phyloP scores from a whole-genome alignment of 1,140 invertebrate species.

The Plectrocnemia conspersa region DNA sequence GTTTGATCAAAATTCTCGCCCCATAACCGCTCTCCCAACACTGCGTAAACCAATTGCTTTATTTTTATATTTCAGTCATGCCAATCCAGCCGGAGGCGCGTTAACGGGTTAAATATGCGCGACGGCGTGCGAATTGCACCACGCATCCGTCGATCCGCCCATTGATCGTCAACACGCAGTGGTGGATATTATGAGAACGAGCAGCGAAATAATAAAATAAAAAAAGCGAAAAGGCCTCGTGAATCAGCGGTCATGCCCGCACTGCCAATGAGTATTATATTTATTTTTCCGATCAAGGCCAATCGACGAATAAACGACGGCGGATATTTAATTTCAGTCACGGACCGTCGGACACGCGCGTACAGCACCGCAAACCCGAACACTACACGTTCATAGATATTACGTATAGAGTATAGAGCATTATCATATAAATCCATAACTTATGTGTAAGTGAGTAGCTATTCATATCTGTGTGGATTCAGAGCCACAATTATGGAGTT shows the following conservation, averaged over 20 bases:
- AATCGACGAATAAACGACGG: neutral
- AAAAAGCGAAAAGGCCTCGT: too few species aligned
- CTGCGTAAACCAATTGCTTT: too few species aligned
- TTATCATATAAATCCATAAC: neutral
- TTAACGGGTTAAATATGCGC: too few species aligned
- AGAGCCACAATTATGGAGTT: neutral
- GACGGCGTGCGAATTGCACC: neutral
- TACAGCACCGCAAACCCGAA: neutral
- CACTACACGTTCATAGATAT: neutral
- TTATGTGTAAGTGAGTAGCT: neutral
- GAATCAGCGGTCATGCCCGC: neutral
- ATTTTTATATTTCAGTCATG: too few species aligned
- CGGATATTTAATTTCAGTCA: conserved; percentile 8
- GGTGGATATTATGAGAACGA: neutral
- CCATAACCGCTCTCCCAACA: too few species aligned
- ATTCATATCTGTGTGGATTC: neutral
- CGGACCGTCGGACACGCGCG: neutral
- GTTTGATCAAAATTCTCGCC: too few species aligned
- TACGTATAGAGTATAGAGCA: neutral
- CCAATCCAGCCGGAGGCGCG: too few species aligned
- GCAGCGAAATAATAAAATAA: neutral
- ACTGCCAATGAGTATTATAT: conserved; percentile 2
- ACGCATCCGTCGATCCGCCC: neutral
- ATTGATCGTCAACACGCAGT: neutral
- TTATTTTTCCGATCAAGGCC: conserved; percentile 7